phyloP scores from a whole-genome alignment of 1,140 invertebrate species.

The Coptotermes formosanus region DNA sequence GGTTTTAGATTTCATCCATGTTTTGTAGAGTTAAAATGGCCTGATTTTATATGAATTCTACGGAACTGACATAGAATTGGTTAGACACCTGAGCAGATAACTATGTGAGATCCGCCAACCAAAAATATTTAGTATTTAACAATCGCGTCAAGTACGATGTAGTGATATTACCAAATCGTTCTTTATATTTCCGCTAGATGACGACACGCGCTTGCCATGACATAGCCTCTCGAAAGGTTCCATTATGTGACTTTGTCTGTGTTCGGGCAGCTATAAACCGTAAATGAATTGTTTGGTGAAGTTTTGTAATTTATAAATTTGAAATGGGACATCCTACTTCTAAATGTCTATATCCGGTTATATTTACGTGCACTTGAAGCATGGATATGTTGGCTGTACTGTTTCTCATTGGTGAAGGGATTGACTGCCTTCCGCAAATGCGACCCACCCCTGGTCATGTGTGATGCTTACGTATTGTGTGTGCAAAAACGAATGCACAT shows the following conservation, averaged over 20 bases:
- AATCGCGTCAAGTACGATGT: no score
- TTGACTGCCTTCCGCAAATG: not conserved
- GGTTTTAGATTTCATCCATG: no score
- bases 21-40: no score
- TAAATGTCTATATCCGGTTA: not conserved
- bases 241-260: not conserved
- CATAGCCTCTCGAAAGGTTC: not conserved
- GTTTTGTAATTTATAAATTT: no score
- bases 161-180: not conserved
- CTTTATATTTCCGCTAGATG: not conserved
- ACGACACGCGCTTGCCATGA: not conserved
- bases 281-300: no score
- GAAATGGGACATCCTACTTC: no score
- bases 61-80: no score
- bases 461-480: not conserved
- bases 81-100: no score
- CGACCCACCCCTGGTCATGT: not conserved
- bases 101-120: no score
- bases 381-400: not conserved
- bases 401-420: not conserved
- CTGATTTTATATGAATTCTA: no score
- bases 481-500: not conserved
- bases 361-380: not conserved
- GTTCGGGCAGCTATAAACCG: not conserved
- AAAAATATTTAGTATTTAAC: no score